These are phyloP conservation scores for Aradophagus sp. DNA, from an alignment of 1,140 invertebrate genomes.

Conservation along the genomic window DNA sequence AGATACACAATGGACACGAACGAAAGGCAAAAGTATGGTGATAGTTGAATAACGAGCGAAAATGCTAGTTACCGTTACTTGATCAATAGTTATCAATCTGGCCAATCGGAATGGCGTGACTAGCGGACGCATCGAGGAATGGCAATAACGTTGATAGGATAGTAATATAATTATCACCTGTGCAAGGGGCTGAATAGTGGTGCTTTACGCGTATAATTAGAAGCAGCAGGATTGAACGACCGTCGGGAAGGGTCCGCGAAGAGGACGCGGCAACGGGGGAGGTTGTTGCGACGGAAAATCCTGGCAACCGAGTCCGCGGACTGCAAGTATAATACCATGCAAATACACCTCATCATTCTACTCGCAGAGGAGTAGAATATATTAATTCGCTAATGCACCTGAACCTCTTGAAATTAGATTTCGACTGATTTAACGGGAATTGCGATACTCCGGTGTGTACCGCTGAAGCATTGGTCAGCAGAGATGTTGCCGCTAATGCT, in stretches of 20 bases:
- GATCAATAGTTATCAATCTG: conserved; percentile 61
- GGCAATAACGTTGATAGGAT: conserved; percentile 70
- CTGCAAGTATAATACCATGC: conserved; percentile 68
- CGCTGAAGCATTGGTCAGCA: conserved; percentile 42
- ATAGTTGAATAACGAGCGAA: conserved; percentile 33
- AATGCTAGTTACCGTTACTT: conserved; percentile 35
- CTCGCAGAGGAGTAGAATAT: conserved; percentile 66
- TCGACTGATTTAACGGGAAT: conserved; percentile 67
- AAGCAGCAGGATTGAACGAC: conserved; percentile 63
- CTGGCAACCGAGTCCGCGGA: conserved; percentile 28
- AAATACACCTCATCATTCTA: conserved; percentile 68
- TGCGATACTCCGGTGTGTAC: conserved; percentile 64
- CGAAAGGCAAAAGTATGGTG: conserved; percentile 12
- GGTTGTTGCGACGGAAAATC: conserved; percentile 2
- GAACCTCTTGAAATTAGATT: conserved; percentile 70
- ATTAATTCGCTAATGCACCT: conserved; percentile 71
- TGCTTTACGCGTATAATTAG: conserved; percentile 68
- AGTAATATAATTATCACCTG: conserved; percentile 71
- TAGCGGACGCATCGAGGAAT: conserved; percentile 63
- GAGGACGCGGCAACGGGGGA: conserved; percentile 18
- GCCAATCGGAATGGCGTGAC: conserved; percentile 66
- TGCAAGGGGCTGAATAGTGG: conserved; percentile 61
- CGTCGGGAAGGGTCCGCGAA: conserved; percentile 40
- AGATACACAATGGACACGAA: no score
- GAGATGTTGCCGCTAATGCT: conserved; percentile 49